These are phyloP conservation scores for Eueides isabella DNA, from an alignment of 1,140 invertebrate species.

Conservation along the genomic window DNA sequence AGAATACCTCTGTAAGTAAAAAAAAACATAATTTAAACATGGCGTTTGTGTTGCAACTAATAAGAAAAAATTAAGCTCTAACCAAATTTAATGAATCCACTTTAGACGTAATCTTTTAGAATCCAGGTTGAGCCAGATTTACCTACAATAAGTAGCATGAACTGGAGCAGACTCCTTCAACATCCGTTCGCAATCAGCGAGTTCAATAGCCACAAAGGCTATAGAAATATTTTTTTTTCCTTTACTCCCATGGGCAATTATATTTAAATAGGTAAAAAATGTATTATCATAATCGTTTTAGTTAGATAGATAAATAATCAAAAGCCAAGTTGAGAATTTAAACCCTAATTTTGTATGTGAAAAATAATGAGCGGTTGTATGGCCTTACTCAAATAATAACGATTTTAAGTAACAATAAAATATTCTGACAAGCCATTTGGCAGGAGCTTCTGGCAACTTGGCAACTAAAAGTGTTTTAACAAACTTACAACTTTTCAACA, in stretches of 20 bases:
- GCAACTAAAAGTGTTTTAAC: constrained; percentile 31
- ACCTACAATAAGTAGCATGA: constrained; percentile 50
- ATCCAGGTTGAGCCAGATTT: constrained; percentile 41
- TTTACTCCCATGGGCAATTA: not conserved
- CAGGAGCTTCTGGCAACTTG: constrained; percentile 33
- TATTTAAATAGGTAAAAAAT: not conserved
- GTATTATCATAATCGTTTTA: not conserved
- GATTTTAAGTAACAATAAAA: constrained; percentile 32
- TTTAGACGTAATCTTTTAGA: constrained; percentile 33
- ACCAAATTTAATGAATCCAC: constrained; percentile 12
- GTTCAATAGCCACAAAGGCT: constrained; percentile 53
- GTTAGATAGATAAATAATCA: not conserved
- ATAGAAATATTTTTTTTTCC: not conserved
- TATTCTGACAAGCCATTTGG: constrained; percentile 35
- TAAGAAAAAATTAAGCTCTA: not conserved
- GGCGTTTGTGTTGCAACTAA: not conserved
- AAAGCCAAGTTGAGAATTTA: not conserved
- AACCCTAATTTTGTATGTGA: not conserved
- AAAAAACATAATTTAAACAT: not conserved
- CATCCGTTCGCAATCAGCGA: constrained; percentile 53
- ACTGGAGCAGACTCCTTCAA: constrained; percentile 44
- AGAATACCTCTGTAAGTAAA: not conserved
- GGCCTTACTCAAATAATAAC: constrained; percentile 1
- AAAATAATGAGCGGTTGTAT: not conserved
- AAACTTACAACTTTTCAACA: constrained; percentile 40